Base-by-base conservation (phyloP, 2,888 invertebrate genomes). In the Agrotis segetum region DNA sequence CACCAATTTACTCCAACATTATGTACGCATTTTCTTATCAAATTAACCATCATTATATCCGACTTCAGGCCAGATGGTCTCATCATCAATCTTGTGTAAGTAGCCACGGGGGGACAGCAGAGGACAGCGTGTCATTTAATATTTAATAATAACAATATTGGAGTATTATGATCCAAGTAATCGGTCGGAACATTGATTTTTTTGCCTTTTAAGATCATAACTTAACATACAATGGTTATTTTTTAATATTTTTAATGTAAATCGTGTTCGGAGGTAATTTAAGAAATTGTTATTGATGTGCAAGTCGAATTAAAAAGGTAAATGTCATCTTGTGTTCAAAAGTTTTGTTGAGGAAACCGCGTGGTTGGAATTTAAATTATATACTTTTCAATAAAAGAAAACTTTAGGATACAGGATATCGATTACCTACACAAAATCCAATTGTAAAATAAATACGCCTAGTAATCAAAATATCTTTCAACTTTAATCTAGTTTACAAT, bases 11-110 rank as follows among this genome's bases (percentile, higher is more conserved):
- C 75, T 13, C 58, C n/a, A 74, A 74, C 55, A 73, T 78, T 65
- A 66, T 66, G 71, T 53, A 70, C 24, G 64, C 61, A 75, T 76
- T 72, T 71, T 81, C 67, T 79, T 69, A 67, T 81, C 64, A 53
- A 79, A 81, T 81, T 87, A 79, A 74, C 60, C 34, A 78, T 86
- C 75, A 82, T 86, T 83, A 86, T 74, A 69, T 65, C 60, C 68
- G 63, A 63, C 77, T 75, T 77, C 77, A 64, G 66, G 85, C 81
- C 87, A 87, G 84, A 85, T 88, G 87, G 89, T 82, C 80, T 72
- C 34, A 68, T 73, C 81, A 89, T 89, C 80, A 87, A 89, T 89
- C 89, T 85, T 77, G 63, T 46, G 53, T 77, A 85, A 87, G 84
- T 84, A 86, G 84, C 74, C 61, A 29, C 60, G 65, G 75, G 82